phyloP scores from a whole-genome alignment of 1,140 invertebrate species.

The Euwallacea similis region DNA sequence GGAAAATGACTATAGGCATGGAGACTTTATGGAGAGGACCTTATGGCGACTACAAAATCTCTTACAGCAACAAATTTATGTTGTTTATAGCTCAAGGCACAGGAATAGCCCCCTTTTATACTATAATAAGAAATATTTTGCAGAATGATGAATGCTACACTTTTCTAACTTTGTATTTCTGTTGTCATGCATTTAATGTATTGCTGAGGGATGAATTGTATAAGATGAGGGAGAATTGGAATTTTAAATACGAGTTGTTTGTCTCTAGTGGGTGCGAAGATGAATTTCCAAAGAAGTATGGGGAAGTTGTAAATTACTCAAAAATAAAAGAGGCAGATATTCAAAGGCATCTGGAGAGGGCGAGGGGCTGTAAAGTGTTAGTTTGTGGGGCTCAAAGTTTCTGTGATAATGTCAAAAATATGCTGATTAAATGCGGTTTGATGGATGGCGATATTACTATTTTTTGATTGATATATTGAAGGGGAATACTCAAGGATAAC shows the following conservation, averaged over 20 bases:
- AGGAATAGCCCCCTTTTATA: slow-evolving; percentile 67
- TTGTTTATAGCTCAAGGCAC: slow-evolving; percentile 70
- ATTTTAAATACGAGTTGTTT: slow-evolving; percentile 65
- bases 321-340: slow-evolving; percentile 12
- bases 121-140: slow-evolving; percentile 62
- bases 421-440: slow-evolving; percentile 25
- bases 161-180: slow-evolving; percentile 61
- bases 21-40: slow-evolving; percentile 66
- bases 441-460: slow-evolving; percentile 28
- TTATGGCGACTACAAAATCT: slow-evolving; percentile 62
- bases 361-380: slow-evolving; percentile 12
- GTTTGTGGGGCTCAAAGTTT: slow-evolving; percentile 28
- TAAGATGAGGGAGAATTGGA: slow-evolving; percentile 63
- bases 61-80: slow-evolving; percentile 57
- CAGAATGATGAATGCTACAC: slow-evolving; percentile 66
- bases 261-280: slow-evolving; percentile 50
- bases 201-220: slow-evolving; percentile 62
- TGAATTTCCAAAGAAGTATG: slow-evolving; percentile 47
- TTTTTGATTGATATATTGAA: slow-evolving; percentile 22
- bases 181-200: slow-evolving; percentile 59
- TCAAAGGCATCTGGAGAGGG: slow-evolving; percentile 13
- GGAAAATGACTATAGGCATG: slow-evolving; percentile 57
- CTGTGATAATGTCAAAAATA: slow-evolving; percentile 19
- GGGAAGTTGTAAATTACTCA: slow-evolving; percentile 43
- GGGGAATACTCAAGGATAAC: neutral